Evolutionary conservation across 30 jellyfish, hydroid and myxozoan species (phyloP).

Genomic region (Catostylus mosaicus): DNA sequence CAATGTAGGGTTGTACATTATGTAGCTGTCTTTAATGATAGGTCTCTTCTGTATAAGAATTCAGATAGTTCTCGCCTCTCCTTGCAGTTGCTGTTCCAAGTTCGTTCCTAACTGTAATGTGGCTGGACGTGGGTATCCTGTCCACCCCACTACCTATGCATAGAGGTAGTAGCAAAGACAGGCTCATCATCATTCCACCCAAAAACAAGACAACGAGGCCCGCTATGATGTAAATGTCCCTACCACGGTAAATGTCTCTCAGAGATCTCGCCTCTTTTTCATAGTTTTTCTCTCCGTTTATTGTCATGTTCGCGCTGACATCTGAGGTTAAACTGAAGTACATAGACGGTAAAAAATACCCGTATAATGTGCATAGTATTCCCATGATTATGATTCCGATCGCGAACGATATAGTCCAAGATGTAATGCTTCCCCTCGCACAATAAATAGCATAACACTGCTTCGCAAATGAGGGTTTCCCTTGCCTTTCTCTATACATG

Average conservation of each 20-base stretch:
- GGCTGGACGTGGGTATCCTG: conserved; percentile 35
- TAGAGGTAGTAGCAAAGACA: conserved; percentile 44
- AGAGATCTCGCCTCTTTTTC: conserved; percentile 47
- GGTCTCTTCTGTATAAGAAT: conserved; percentile 44
- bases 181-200: conserved; percentile 43
- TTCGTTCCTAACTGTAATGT: conserved; percentile 43
- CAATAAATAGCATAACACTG: conserved; percentile 54
- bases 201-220: conserved; percentile 40
- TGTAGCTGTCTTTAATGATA: background rate
- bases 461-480: conserved; percentile 30
- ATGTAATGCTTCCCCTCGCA: conserved; percentile 25
- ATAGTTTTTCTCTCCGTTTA: background rate
- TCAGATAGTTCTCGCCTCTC: conserved; percentile 10
- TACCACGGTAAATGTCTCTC: conserved; percentile 19
- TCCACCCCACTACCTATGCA: conserved; percentile 36
- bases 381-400: conserved; percentile 48
- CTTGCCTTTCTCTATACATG: conserved; percentile 19
- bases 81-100: conserved; percentile 5
- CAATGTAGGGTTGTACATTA: too few relatives aligned
- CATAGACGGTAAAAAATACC: conserved; percentile 40
- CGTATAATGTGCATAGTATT: conserved; percentile 30
- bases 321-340: conserved; percentile 32
- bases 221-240: conserved; percentile 32
- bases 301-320: conserved; percentile 35
- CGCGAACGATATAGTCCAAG: conserved; percentile 39